These are phyloP conservation scores for Euura lappo DNA, from an alignment of 1,140 invertebrate species.

Conservation along the genomic window DNA sequence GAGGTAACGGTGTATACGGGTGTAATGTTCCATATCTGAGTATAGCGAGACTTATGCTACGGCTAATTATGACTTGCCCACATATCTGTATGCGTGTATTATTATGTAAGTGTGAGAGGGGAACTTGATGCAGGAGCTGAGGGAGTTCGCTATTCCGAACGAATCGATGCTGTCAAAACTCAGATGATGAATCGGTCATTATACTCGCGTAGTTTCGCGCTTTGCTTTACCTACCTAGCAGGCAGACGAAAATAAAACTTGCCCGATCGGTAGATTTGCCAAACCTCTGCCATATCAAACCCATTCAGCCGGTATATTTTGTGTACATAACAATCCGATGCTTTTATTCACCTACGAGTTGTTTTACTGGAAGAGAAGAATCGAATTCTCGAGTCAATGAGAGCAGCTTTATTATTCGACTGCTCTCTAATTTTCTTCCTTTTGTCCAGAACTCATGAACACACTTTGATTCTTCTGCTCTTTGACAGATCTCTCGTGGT, in stretches of 20 bases:
- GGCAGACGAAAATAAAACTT: conserved; percentile 19
- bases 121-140: background rate
- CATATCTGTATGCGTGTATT: too few species aligned
- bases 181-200: conserved; percentile 24
- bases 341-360: too few species aligned
- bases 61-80: too few species aligned
- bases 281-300: background rate
- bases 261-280: conserved; percentile 14
- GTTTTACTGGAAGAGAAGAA: background rate
- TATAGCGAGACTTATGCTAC: too few species aligned
- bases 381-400: background rate
- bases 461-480: background rate
- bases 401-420: background rate
- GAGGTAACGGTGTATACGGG: background rate
- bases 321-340: background rate
- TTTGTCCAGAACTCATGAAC: too few species aligned
- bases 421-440: background rate
- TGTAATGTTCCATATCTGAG: too few species aligned
- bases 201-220: conserved; percentile 13
- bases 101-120: background rate
- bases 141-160: conserved; percentile 9
- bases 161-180: conserved; percentile 22
- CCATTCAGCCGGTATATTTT: background rate
- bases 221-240: conserved; percentile 1
- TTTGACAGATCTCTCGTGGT: background rate